Percentiles rank a stretch among this genome's conserved stretches.
These are phyloP conservation scores for Pelodiscus sinensis DNA, from an alignment of 2,113 vertebrate genomes.

Conservation along the genomic window DNA sequence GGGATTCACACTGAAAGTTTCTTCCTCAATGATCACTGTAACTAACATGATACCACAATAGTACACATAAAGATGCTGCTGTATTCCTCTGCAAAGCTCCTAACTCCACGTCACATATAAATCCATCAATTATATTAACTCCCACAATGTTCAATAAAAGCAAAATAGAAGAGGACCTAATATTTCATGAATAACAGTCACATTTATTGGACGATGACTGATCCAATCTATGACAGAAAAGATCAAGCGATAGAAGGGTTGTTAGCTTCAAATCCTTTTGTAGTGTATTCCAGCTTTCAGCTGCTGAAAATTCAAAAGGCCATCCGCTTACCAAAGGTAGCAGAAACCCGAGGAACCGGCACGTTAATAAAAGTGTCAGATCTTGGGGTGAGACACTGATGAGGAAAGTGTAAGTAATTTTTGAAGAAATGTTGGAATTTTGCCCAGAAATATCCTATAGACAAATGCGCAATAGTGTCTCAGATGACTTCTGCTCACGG, in stretches of 20 bases:
- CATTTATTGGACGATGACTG: slow-evolving; percentile 58
- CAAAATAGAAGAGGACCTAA: slow-evolving; percentile 36
- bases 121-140: slow-evolving; percentile 58
- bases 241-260: slow-evolving; percentile 65
- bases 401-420: slow-evolving; percentile 51
- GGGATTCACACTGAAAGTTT: background rate
- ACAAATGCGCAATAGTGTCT: slow-evolving; percentile 32
- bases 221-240: slow-evolving; percentile 69
- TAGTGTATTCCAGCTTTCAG: slow-evolving; percentile 51
- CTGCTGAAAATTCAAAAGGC: slow-evolving; percentile 72
- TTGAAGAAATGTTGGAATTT: slow-evolving; percentile 65
- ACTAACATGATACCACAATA: slow-evolving; percentile 50
- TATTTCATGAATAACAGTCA: slow-evolving; percentile 51
- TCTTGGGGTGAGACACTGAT: slow-evolving; percentile 58
- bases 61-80: background rate
- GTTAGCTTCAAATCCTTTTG: slow-evolving; percentile 70
- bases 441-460: slow-evolving; percentile 71
- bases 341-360: slow-evolving; percentile 53
- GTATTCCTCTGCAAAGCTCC: slow-evolving; percentile 7
- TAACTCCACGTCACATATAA: slow-evolving; percentile 38
- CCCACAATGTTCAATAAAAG: slow-evolving; percentile 66
- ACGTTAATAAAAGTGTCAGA: slow-evolving; percentile 76
- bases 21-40: background rate
- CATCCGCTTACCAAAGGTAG: slow-evolving; percentile 41
- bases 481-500: slow-evolving; percentile 49